These are phyloP conservation scores for Gadus macrocephalus DNA, from an alignment of 2,113 vertebrate species.

Conservation along the genomic window DNA sequence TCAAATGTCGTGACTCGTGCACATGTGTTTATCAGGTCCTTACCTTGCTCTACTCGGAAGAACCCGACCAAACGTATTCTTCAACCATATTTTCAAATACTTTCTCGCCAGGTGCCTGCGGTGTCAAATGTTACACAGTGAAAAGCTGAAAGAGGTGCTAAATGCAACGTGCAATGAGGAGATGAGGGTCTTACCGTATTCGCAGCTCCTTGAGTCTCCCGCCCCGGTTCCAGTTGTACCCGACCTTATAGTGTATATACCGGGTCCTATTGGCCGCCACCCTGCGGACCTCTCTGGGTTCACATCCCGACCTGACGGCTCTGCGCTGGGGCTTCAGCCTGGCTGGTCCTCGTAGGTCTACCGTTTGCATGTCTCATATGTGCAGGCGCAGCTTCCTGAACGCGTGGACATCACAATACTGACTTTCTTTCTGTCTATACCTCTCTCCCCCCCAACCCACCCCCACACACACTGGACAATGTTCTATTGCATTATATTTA, in stretches of 20 bases:
- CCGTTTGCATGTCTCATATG: conserved; percentile 31
- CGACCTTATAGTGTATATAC: conserved; percentile 47
- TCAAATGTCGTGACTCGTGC: not conserved
- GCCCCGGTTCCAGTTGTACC: conserved; percentile 64
- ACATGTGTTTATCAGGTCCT: not conserved
- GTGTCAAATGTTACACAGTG: not conserved
- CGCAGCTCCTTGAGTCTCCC: conserved; percentile 76
- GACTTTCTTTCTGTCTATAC: not conserved
- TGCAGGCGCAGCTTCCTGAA: not conserved
- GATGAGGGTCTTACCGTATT: conserved; percentile 64
- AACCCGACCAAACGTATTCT: conserved; percentile 81
- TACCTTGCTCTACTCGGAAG: conserved; percentile 82
- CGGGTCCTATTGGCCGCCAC: conserved; percentile 27
- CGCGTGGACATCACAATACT: not conserved
- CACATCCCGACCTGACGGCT: conserved; percentile 1
- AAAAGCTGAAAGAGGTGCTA: not conserved
- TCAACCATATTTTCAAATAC: conserved; percentile 85
- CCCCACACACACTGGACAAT: too few species aligned
- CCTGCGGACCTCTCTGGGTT: conserved; percentile 25
- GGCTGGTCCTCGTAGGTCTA: conserved; percentile 2
- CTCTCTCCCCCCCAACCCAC: not conserved
- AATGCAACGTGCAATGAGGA: not conserved
- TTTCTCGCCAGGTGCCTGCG: conserved; percentile 83
- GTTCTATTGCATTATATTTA: too few species aligned
- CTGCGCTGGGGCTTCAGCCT: not conserved